phyloP scores from a whole-genome alignment of 2,797 vertebrate genomes.

The Pantherophis vulpinus region DNA sequence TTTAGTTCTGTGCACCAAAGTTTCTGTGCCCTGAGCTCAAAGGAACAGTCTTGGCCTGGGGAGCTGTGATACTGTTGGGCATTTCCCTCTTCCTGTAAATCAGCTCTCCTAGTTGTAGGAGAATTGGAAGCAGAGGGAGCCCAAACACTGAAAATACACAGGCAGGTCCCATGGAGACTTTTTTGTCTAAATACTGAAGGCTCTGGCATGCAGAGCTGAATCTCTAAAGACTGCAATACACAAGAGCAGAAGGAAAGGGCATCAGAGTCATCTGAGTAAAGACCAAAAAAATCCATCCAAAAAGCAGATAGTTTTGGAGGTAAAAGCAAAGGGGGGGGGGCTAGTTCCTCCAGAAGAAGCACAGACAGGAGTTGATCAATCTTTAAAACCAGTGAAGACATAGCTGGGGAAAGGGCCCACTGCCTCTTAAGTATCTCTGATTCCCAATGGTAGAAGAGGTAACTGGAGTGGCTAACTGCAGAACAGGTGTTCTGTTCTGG shows the following conservation, averaged over 20 bases:
- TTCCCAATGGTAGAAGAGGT: background rate
- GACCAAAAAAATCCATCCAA: background rate
- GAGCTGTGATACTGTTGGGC: background rate
- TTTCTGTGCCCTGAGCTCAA: background rate
- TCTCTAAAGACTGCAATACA: background rate
- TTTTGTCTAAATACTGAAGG: background rate
- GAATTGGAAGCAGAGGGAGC: background rate
- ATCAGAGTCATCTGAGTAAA: background rate
- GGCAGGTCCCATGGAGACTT: background rate
- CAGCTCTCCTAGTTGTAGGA: background rate
- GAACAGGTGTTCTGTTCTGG: background rate
- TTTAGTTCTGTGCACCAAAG: background rate
- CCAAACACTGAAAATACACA: background rate
- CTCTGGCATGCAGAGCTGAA: background rate
- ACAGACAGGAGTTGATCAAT: background rate
- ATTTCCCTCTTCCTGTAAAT: background rate
- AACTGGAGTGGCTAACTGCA: background rate
- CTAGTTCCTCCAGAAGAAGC: background rate
- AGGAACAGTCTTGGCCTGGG: background rate
- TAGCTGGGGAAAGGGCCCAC: background rate
- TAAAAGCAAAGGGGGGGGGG: background rate
- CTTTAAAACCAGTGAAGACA: background rate
- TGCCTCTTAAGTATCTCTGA: background rate
- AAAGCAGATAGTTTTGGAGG: background rate
- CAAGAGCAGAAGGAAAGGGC: background rate